Conservation (phyloP, 2,888 invertebrate species). For the Graphium colonna region DNA sequence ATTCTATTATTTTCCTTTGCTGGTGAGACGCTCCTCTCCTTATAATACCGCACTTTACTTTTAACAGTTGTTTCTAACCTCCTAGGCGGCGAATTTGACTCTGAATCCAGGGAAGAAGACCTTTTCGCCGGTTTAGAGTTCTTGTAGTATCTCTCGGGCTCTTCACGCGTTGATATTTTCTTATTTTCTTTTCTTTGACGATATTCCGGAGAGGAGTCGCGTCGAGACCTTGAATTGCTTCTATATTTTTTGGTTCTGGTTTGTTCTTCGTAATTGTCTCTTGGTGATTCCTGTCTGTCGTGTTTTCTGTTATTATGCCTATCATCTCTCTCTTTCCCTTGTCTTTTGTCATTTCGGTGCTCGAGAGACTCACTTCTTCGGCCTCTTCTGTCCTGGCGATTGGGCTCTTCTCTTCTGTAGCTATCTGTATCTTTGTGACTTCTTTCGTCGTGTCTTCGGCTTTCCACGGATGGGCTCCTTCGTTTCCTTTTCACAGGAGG, state of each 20-base stretch:
- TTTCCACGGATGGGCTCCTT: conserved; percentile 50
- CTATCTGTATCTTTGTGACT: conserved; percentile 26
- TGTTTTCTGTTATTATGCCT: conserved; percentile 44
- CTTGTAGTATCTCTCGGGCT: conserved; percentile 48
- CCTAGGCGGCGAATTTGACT: conserved; percentile 44
- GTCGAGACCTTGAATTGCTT: conserved; percentile 46
- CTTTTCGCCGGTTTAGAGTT: conserved; percentile 36
- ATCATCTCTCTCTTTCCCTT: conserved; percentile 41
- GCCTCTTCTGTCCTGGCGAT: conserved; percentile 40
- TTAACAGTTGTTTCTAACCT: conserved; percentile 22
- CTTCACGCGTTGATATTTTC: conserved; percentile 45
- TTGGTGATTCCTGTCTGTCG: conserved; percentile 28
- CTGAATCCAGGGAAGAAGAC: conserved; percentile 54
- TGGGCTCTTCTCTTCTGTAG: conserved; percentile 39
- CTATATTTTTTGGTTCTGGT: conserved; percentile 43
- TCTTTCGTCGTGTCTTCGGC: conserved; percentile 34
- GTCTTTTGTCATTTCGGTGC: conserved; percentile 37
- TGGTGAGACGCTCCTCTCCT: conserved; percentile 39
- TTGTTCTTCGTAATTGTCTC: conserved; percentile 38
- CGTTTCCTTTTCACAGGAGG: conserved; percentile 59
- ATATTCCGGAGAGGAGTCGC: conserved; percentile 51
- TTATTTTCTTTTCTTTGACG: conserved; percentile 44
- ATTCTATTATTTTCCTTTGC: conserved; percentile 42
- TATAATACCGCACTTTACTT: conserved; percentile 39
- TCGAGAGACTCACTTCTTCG: conserved; percentile 45